phyloP scores from a whole-genome alignment of 2,113 vertebrate genomes.

The Hipposideros armiger region DNA sequence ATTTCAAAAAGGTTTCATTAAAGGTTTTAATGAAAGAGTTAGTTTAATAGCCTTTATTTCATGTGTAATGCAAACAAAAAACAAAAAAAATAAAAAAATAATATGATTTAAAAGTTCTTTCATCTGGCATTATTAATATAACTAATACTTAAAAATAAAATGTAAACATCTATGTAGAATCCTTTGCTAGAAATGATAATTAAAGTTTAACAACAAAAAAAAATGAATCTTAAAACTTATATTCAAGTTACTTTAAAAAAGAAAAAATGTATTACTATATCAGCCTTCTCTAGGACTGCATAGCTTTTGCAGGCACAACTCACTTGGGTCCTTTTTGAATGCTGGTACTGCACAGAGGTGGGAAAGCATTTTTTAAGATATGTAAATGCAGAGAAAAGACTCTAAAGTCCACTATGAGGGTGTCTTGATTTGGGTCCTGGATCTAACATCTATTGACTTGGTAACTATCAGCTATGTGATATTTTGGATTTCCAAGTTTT shows the following conservation, averaged over 20 bases:
- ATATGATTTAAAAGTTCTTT: background rate
- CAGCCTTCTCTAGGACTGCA: background rate
- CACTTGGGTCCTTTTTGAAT: background rate
- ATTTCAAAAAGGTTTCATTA: conserved; percentile 7
- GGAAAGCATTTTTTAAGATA: background rate
- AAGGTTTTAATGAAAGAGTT: background rate
- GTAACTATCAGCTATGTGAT: background rate
- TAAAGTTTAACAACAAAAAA: conserved; percentile 32
- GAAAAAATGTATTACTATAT: background rate
- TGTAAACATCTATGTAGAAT: background rate
- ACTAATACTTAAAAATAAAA: background rate
- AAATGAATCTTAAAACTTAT: background rate
- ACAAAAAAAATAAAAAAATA: background rate
- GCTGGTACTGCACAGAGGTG: background rate
- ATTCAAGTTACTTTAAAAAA: background rate
- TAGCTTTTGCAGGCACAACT: background rate
- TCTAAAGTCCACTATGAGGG: background rate
- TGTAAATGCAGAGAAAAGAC: background rate
- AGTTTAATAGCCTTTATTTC: background rate
- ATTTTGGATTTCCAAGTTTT: background rate
- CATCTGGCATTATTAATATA: background rate
- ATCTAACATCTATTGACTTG: background rate
- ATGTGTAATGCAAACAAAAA: background rate
- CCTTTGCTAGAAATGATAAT: background rate
- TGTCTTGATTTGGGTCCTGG: background rate